Conservation (phyloP, 2,113 vertebrate genomes). For the Thamnophis sirtalis region DNA sequence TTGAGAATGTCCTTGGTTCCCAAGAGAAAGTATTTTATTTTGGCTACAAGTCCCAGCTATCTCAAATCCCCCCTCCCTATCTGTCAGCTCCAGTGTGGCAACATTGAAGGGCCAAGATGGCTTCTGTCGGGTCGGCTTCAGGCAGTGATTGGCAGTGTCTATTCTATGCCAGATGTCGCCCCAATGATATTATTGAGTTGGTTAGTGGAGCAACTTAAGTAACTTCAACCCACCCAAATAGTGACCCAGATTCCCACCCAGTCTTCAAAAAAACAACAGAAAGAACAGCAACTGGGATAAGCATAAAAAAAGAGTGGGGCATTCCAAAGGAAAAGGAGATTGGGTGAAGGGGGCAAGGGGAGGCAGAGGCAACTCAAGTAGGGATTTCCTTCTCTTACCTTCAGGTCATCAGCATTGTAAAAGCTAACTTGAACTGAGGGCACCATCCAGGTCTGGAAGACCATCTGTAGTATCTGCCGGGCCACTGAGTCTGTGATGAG, state of each 20-base stretch:
- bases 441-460: conserved; percentile 95
- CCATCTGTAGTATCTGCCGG: conserved; percentile 79
- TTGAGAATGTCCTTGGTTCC: too few relatives aligned
- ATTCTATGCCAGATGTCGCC: not conserved
- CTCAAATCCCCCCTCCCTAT: too few relatives aligned
- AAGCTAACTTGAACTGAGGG: conserved; percentile 89
- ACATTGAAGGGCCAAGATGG: too few relatives aligned
- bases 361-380: not conserved
- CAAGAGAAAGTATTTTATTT: too few relatives aligned
- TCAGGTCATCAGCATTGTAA: conserved; percentile 88
- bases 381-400: conserved; percentile 69
- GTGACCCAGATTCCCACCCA: not conserved
- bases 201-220: not conserved
- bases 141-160: not conserved
- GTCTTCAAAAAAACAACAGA: not conserved
- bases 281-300: not conserved
- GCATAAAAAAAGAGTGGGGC: not conserved
- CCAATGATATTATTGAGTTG: not conserved
- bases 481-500: conserved; percentile 90
- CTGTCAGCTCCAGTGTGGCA: too few relatives aligned
- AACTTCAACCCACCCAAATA: not conserved
- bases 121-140: too few relatives aligned
- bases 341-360: not conserved
- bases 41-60: too few relatives aligned
- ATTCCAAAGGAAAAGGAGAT: not conserved